A percentile compares a stretch with the other conserved stretches of the same genome.
These are phyloP conservation scores for Saiga tatarica DNA, from an alignment of 2,113 vertebrate species.

Conservation along the genomic window DNA sequence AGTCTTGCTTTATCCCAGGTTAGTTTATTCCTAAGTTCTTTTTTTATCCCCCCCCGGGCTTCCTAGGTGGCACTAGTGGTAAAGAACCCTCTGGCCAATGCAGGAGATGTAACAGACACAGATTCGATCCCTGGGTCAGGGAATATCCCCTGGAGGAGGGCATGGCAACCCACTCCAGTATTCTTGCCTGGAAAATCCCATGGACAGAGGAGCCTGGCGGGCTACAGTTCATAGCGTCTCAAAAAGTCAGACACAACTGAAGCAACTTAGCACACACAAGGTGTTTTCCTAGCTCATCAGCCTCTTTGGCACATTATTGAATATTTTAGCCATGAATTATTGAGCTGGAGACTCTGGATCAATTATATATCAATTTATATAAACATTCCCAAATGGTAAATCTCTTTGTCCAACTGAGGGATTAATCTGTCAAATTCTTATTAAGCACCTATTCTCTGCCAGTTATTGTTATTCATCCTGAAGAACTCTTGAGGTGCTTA, in stretches of 20 bases:
- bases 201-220: neutral
- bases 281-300: neutral
- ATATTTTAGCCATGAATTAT: neutral
- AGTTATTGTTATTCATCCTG: neutral
- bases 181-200: neutral
- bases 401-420: neutral
- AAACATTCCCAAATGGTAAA: slow-evolving; percentile 18
- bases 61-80: neutral
- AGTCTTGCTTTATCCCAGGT: neutral
- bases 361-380: neutral
- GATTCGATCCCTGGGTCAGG: neutral
- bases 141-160: neutral
- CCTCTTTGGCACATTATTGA: neutral
- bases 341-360: neutral
- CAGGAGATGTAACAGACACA: neutral
- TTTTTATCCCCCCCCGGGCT: neutral
- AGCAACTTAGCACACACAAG: neutral
- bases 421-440: neutral
- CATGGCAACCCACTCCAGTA: neutral
- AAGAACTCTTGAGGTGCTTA: neutral
- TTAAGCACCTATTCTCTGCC: neutral
- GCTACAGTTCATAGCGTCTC: neutral
- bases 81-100: neutral
- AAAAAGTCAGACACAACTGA: neutral
- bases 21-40: neutral